Conservation (phyloP, 1,140 invertebrate genomes). For the Anastrepha obliqua region DNA sequence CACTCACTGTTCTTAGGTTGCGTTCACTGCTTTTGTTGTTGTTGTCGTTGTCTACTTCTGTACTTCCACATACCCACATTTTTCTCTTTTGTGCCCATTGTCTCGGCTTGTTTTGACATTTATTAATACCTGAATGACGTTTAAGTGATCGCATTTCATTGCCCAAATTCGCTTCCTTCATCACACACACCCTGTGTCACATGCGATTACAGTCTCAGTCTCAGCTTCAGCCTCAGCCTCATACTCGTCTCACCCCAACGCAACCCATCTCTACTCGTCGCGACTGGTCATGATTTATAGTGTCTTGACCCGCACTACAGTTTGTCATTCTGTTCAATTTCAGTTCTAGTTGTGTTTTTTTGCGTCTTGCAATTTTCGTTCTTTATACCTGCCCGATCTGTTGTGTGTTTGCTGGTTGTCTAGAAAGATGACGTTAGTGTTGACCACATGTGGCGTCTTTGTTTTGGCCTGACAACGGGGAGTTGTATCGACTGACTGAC, state of each 20-base stretch:
- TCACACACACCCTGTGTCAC: conserved; percentile 11
- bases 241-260: not conserved
- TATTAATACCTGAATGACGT: conserved; percentile 53
- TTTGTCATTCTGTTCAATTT: conserved; percentile 41
- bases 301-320: conserved; percentile 43
- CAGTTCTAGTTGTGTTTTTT: not conserved
- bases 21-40: not conserved
- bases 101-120: conserved; percentile 50
- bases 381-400: not conserved
- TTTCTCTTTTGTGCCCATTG: conserved; percentile 24
- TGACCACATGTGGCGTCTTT: conserved; percentile 41
- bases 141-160: conserved; percentile 54
- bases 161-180: conserved; percentile 37
- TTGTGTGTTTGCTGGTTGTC: not conserved
- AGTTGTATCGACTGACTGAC: not conserved
- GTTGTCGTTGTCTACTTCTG: conserved; percentile 1
- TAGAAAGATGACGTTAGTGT: conserved; percentile 42
- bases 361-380: not conserved
- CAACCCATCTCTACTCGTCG: not conserved
- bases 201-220: not conserved
- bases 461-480: conserved; percentile 12
- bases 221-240: not conserved
- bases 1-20: not conserved
- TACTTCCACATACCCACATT: not conserved
- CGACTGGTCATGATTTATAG: conserved; percentile 16